Conservation (phyloP, 2,888 invertebrate genomes). For the Caenorhabditis sulstoni region DNA sequence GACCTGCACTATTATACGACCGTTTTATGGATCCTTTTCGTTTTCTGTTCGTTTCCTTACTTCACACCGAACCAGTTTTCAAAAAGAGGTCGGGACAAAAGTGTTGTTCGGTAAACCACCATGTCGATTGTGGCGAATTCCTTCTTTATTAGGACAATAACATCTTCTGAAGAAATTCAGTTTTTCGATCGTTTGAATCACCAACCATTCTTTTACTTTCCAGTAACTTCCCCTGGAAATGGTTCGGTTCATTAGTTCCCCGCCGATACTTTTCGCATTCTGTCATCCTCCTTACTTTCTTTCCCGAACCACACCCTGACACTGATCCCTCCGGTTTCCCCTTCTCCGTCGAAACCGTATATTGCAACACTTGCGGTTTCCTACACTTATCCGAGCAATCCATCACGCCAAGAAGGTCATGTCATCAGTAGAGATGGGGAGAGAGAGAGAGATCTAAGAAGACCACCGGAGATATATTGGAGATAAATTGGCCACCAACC, state of each 20-base stretch:
- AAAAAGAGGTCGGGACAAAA: constrained; percentile 19
- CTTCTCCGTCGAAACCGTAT: constrained; percentile 25
- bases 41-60: constrained; percentile 14
- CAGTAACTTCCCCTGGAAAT: not conserved
- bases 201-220: not conserved
- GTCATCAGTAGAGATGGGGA: constrained; percentile 46
- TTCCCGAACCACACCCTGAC: constrained; percentile 28
- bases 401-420: constrained; percentile 53
- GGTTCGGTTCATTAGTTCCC: constrained; percentile 5
- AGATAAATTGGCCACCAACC: constrained; percentile 48
- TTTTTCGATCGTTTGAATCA: not conserved
- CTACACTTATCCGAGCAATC: constrained; percentile 44
- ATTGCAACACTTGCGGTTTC: constrained; percentile 60
- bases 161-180: constrained; percentile 10
- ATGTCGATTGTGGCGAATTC: constrained; percentile 30
- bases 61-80: constrained; percentile 33
- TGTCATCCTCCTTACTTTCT: not conserved
- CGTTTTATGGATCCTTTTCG: constrained; percentile 41
- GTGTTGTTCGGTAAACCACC: constrained; percentile 44
- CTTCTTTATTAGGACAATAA: constrained; percentile 43
- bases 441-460: constrained; percentile 7
- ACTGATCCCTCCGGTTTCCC: constrained; percentile 7
- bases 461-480: constrained; percentile 45
- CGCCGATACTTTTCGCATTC: constrained; percentile 1
- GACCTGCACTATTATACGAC: constrained; percentile 14